phyloP scores from a whole-genome alignment of 1,140 invertebrate species.

The Drosophila busckii region DNA sequence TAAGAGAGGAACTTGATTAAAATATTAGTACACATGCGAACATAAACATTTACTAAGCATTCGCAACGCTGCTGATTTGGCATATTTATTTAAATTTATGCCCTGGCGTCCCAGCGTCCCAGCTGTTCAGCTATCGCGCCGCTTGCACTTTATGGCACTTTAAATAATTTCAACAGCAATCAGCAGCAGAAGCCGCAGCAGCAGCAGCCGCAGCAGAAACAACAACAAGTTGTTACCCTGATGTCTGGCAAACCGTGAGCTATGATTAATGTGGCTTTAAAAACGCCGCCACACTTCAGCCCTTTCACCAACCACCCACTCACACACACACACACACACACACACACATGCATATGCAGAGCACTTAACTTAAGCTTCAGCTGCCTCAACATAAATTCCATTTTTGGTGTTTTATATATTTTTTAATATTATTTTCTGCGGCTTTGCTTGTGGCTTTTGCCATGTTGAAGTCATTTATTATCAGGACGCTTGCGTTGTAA shows the following conservation, averaged over 20 bases:
- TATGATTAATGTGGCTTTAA: slow-evolving; percentile 70
- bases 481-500: slow-evolving; percentile 55
- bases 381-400: slow-evolving; percentile 51
- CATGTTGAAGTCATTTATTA: slow-evolving; percentile 62
- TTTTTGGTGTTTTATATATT: slow-evolving; percentile 23
- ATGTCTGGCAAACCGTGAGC: slow-evolving; percentile 44
- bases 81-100: slow-evolving; percentile 53
- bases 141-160: slow-evolving; percentile 34
- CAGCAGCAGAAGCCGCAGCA: too few species aligned
- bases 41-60: neutral
- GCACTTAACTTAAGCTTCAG: neutral
- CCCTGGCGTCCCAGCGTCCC: slow-evolving; percentile 33
- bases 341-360: neutral
- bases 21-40: neutral
- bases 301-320: slow-evolving; percentile 14
- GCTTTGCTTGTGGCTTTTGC: slow-evolving; percentile 49
- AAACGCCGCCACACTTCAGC: slow-evolving; percentile 63
- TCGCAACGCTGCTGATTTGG: slow-evolving; percentile 37
- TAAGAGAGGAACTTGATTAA: slow-evolving; percentile 26
- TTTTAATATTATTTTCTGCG: slow-evolving; percentile 44
- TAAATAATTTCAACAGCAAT: slow-evolving; percentile 58
- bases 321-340: neutral
- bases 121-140: slow-evolving; percentile 46
- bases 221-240: neutral
- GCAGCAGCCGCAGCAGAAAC: too few species aligned